Evolutionary conservation across 2,888 invertebrate genomes (phyloP).

Genomic region (Syrphus vitripennis): DNA sequence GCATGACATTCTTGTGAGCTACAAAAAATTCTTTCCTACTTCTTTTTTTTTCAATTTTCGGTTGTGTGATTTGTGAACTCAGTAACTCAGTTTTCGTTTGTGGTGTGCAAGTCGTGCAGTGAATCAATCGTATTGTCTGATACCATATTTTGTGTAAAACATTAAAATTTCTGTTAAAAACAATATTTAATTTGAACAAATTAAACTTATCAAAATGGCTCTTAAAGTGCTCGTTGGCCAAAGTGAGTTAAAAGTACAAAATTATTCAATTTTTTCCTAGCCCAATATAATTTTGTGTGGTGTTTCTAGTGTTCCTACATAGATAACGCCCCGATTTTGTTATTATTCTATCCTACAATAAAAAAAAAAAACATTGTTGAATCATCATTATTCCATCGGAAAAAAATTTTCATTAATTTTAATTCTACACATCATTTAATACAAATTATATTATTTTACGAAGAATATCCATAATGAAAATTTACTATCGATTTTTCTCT

Average conservation of each 20-base stretch:
- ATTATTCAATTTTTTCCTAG: neutral
- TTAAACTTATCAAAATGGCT: slow-evolving; percentile 85
- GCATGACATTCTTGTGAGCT: neutral
- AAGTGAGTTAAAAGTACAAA: slow-evolving; percentile 85
- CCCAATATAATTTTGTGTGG: neutral
- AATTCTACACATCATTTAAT: neutral
- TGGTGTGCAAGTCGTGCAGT: neutral
- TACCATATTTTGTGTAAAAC: neutral
- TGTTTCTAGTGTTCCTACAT: neutral
- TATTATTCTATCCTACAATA: neutral
- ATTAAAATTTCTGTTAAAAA: neutral
- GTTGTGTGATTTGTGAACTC: neutral
- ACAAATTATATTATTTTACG: neutral
- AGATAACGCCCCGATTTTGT: neutral
- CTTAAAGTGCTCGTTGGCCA: slow-evolving; percentile 92
- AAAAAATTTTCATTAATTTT: neutral
- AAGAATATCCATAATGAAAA: slow-evolving; percentile 26
- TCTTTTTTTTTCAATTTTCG: neutral
- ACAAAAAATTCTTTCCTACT: neutral
- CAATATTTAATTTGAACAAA: neutral
- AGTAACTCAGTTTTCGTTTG: neutral
- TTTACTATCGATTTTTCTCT: slow-evolving; percentile 69
- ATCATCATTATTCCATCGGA: neutral
- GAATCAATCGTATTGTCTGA: neutral
- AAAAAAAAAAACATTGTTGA: neutral